Percentiles rank a stretch among this genome's conserved stretches.
phyloP scores from a whole-genome alignment of 37 sponge, comb jelly and placozoan species.

The Ephydatia muelleri region DNA sequence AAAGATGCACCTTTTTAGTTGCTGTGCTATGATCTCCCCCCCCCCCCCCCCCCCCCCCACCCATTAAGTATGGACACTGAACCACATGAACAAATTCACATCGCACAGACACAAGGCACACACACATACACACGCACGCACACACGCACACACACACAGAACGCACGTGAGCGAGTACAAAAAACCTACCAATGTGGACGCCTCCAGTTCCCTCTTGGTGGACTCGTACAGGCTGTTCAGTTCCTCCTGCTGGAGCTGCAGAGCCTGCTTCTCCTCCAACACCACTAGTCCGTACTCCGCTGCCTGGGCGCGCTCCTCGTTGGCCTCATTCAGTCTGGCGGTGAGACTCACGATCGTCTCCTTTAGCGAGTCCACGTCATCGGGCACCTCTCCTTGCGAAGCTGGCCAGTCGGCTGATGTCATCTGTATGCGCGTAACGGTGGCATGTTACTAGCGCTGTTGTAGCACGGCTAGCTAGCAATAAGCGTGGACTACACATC shows the following conservation, averaged over 20 bases:
- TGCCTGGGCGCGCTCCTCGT: conserved; percentile 74
- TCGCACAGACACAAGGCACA: neutral
- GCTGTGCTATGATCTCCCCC: too few species aligned
- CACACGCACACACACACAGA: neutral
- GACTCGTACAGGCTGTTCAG: conserved; percentile 62
- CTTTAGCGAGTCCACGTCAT: conserved; percentile 39
- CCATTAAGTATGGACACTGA: neutral
- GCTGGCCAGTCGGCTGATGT: neutral
- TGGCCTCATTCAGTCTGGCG: conserved; percentile 52
- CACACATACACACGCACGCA: neutral
- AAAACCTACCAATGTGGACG: conserved; percentile 36
- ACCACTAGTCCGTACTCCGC: conserved; percentile 76
- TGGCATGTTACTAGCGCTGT: neutral
- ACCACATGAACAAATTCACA: neutral
- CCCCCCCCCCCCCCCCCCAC: too few species aligned
- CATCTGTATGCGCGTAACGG: neutral
- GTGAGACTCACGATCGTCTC: conserved; percentile 37
- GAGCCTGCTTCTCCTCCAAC: conserved; percentile 73
- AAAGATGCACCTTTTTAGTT: neutral
- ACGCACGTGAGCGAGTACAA: neutral
- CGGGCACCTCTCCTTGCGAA: neutral
- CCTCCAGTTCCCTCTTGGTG: conserved; percentile 72
- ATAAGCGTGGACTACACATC: neutral
- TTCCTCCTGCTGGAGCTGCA: conserved; percentile 64
- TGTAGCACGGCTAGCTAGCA: too few species aligned